phyloP scores from a whole-genome alignment of 2,888 invertebrate genomes.

The Alentia gelatinosa region DNA sequence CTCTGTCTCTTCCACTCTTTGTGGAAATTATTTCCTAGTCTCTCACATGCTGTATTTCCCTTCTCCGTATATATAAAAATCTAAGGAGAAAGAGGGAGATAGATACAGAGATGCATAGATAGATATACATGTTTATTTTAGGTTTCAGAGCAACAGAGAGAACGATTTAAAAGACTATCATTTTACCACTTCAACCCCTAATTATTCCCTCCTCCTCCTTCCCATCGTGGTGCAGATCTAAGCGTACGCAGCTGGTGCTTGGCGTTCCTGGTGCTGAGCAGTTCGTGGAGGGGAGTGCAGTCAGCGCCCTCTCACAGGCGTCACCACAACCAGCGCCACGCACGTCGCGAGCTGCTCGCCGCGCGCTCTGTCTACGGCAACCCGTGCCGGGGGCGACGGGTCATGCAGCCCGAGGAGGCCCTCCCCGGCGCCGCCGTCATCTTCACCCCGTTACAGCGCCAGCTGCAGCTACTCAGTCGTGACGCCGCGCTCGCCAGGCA shows the following conservation, averaged over 20 bases:
- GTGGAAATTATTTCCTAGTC: too few relatives aligned
- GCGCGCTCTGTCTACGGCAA: not conserved
- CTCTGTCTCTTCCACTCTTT: too few relatives aligned
- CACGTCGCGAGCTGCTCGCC: not conserved
- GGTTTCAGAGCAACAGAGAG: too few relatives aligned
- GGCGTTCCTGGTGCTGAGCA: not conserved
- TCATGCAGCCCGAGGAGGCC: not conserved
- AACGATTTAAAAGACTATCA: too few relatives aligned
- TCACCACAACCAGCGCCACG: not conserved
- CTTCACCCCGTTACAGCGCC: not conserved
- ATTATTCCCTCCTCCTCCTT: not conserved
- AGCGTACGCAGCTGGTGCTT: not conserved
- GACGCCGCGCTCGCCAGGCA: not conserved
- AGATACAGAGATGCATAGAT: too few relatives aligned
- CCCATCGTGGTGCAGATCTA: not conserved
- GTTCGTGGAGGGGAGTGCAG: not conserved
- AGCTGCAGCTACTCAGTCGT: not conserved
- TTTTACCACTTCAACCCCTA: too few relatives aligned
- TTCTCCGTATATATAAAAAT: too few relatives aligned
- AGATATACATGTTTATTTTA: too few relatives aligned
- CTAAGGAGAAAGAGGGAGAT: too few relatives aligned
- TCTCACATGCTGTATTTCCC: too few relatives aligned
- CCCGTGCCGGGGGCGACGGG: not conserved
- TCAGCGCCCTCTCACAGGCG: not conserved
- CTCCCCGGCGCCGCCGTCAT: not conserved